A percentile compares a stretch with the other conserved stretches of the same genome.
phyloP scores from a whole-genome alignment of 2,797 vertebrate genomes.

The Acanthis flammea region DNA sequence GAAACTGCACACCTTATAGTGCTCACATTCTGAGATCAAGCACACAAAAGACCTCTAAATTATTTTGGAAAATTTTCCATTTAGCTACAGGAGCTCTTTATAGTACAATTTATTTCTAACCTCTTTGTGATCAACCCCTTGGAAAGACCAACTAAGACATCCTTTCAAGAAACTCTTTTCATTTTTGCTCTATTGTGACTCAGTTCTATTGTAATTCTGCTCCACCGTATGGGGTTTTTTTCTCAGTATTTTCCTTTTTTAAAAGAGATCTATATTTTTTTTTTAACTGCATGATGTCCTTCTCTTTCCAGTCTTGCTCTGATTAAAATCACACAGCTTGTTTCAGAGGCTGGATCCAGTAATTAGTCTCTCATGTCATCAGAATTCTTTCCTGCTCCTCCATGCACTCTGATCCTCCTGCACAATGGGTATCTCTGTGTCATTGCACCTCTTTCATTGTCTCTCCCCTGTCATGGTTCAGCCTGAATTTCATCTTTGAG shows the following conservation, averaged over 20 bases:
- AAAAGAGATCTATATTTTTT: not conserved
- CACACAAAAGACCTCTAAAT: not conserved
- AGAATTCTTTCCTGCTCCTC: not conserved
- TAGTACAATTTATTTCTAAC: not conserved
- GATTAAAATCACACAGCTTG: slow-evolving; percentile 3
- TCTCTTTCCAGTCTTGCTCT: not conserved
- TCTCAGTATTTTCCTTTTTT: not conserved
- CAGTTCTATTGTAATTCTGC: slow-evolving; percentile 25
- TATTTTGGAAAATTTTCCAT: not conserved
- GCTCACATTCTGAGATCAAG: not conserved
- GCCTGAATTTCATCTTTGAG: not conserved
- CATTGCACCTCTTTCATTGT: not conserved
- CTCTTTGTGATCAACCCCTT: not conserved
- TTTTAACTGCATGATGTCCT: not conserved
- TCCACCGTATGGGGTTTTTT: not conserved
- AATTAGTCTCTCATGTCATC: not conserved
- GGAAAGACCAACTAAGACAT: slow-evolving; percentile 1
- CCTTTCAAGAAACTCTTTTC: slow-evolving; percentile 25
- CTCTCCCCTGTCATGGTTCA: not conserved
- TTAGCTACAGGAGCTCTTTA: not conserved
- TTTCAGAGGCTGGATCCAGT: not conserved
- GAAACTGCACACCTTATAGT: not conserved
- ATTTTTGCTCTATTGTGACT: slow-evolving; percentile 44
- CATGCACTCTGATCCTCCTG: not conserved
- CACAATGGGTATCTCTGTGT: not conserved